Percentiles rank a stretch among this genome's conserved stretches.
Conservation (phyloP, 2,797 vertebrate species). For the Anomalospiza imberbis region DNA sequence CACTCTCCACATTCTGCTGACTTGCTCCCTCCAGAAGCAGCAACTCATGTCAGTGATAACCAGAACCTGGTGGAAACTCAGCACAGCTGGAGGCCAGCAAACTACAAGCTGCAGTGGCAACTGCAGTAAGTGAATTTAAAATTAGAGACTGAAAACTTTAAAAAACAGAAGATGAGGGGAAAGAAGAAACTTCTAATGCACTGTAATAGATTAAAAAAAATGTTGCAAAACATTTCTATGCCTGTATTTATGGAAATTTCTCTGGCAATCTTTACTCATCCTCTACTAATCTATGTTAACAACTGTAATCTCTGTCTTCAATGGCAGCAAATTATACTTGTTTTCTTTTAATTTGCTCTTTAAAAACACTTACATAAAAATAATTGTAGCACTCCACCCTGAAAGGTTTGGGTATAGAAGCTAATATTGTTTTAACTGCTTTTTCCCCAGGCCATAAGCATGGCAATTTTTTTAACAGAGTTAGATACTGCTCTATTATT, state of each 20-base stretch:
- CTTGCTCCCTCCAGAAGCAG: constrained; percentile 8
- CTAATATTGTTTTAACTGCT: not conserved
- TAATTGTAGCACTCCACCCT: not conserved
- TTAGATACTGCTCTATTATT: not conserved
- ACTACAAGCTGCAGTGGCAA: not conserved
- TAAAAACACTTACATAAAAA: not conserved
- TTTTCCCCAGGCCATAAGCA: not conserved
- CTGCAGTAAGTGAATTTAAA: constrained; percentile 11
- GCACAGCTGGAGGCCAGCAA: constrained; percentile 14
- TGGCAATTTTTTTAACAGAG: not conserved
- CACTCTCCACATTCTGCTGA: not conserved
- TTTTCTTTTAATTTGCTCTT: constrained; percentile 20
- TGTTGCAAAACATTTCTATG: not conserved
- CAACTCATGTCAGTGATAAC: constrained; percentile 3
- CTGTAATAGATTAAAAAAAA: not conserved
- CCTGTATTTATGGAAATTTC: not conserved
- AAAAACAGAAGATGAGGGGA: not conserved
- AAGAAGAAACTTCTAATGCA: not conserved
- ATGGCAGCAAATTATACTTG: not conserved
- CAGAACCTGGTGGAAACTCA: not conserved
- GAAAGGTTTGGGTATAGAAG: not conserved
- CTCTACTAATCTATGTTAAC: not conserved
- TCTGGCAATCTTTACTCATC: not conserved
- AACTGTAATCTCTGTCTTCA: not conserved
- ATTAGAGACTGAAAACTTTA: not conserved